phyloP scores from a whole-genome alignment of 2,888 invertebrate genomes.

The Eupithecia dodoneata region DNA sequence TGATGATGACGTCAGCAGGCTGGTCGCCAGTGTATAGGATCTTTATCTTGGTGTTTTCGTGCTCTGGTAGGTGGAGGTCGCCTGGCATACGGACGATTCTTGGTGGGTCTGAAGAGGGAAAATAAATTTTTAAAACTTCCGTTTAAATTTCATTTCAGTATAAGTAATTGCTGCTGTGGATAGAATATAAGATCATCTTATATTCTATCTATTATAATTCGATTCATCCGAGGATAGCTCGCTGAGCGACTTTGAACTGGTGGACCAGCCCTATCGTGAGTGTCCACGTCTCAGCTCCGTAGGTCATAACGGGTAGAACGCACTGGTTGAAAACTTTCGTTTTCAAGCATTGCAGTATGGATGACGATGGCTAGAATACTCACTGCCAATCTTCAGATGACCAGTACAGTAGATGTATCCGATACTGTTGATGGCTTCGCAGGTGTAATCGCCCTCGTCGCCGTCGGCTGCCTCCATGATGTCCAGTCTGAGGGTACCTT shows the following conservation, averaged over 20 bases:
- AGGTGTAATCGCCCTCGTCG: conserved; percentile 98
- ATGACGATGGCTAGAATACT: conserved; percentile 61
- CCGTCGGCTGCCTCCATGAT: conserved; percentile 94
- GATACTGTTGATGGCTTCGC: conserved; percentile 96
- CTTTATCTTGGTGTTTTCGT: conserved; percentile 99
- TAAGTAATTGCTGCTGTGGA: no score
- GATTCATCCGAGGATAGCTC: no score
- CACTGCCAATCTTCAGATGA: conserved; percentile 94
- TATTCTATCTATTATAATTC: no score
- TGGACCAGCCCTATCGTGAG: no score
- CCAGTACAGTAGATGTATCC: conserved; percentile 95
- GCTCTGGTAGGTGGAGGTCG: conserved; percentile 94
- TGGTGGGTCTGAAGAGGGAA: conserved; percentile 88
- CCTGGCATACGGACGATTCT: conserved; percentile 95
- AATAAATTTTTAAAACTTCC: not conserved
- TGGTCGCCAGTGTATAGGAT: conserved; percentile 98
- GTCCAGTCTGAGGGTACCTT: conserved; percentile 92
- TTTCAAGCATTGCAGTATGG: no score
- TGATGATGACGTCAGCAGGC: conserved; percentile 94
- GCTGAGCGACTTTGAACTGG: no score
- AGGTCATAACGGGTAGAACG: no score
- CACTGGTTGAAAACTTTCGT: no score
- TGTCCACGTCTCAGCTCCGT: no score
- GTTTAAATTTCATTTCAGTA: no score
- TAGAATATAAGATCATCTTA: no score